Conservation (phyloP, 2,888 invertebrate species). For the Campaea margaritaria region DNA sequence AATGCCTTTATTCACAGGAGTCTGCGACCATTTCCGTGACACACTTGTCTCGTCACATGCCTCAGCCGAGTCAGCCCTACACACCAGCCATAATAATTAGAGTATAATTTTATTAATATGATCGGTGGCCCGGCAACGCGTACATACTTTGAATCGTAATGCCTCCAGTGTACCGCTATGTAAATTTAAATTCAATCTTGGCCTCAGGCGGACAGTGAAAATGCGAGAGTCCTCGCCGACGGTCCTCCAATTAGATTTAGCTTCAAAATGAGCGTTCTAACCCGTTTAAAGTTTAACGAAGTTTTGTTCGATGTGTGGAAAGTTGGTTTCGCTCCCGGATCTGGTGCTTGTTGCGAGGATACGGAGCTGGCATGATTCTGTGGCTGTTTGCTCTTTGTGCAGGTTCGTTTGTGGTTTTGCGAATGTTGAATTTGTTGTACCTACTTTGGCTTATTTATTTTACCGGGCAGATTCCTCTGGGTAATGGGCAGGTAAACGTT, state of each 20-base stretch:
- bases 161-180: conserved; percentile 74
- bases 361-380: conserved; percentile 72
- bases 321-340: conserved; percentile 63
- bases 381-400: conserved; percentile 67
- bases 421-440: too few relatives aligned
- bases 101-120: conserved; percentile 70
- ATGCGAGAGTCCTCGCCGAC: conserved; percentile 73
- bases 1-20: conserved; percentile 34
- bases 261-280: conserved; percentile 78
- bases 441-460: too few relatives aligned
- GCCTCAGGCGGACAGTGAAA: conserved; percentile 75
- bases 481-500: too few relatives aligned
- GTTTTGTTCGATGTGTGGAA: conserved; percentile 70
- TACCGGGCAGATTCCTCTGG: too few relatives aligned
- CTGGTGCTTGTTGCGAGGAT: conserved; percentile 63
- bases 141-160: conserved; percentile 76
- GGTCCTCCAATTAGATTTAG: conserved; percentile 75
- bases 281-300: conserved; percentile 68
- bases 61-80: conserved; percentile 34
- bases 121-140: conserved; percentile 59
- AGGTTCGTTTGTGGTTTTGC: conserved; percentile 54
- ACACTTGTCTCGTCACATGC: conserved; percentile 29
- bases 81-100: conserved; percentile 44
- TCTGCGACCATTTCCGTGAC: conserved; percentile 45
- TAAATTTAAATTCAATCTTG: conserved; percentile 80